Conservation (phyloP, 1,140 invertebrate species). For the Drosophila melanica region DNA sequence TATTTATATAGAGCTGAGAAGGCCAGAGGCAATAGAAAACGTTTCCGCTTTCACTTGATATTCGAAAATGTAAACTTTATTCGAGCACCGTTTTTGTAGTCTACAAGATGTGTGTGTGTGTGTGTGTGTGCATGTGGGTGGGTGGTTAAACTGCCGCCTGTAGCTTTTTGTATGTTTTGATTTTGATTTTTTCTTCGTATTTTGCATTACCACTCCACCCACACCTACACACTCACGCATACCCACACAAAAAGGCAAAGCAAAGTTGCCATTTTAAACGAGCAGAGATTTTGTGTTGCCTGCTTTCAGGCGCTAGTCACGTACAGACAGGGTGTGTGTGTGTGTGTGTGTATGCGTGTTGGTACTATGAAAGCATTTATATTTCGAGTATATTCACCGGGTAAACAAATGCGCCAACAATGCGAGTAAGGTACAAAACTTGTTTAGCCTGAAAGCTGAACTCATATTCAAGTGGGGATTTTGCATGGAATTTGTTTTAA, state of each 20-base stretch:
- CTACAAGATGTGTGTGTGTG: constrained; percentile 11
- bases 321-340: constrained; percentile 22
- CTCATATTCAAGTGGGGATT: constrained; percentile 73
- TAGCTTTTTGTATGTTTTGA: constrained; percentile 76
- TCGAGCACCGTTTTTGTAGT: constrained; percentile 9
- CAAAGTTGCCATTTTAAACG: constrained; percentile 60
- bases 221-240: background rate
- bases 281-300: constrained; percentile 61
- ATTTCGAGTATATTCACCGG: constrained; percentile 57
- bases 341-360: constrained; percentile 29
- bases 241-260: background rate
- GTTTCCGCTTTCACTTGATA: constrained; percentile 14
- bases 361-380: constrained; percentile 65
- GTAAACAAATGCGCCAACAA: constrained; percentile 68
- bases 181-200: constrained; percentile 58
- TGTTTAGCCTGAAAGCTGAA: constrained; percentile 67
- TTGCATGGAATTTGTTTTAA: constrained; percentile 78
- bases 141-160: constrained; percentile 57
- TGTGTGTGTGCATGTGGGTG: constrained; percentile 18
- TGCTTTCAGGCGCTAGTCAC: constrained; percentile 73
- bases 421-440: constrained; percentile 42
- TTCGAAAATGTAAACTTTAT: constrained; percentile 17
- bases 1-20: constrained; percentile 5
- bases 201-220: background rate
- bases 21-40: constrained; percentile 3